phyloP scores from a whole-genome alignment of 2,113 vertebrate species.

The Podocnemis expansa region DNA sequence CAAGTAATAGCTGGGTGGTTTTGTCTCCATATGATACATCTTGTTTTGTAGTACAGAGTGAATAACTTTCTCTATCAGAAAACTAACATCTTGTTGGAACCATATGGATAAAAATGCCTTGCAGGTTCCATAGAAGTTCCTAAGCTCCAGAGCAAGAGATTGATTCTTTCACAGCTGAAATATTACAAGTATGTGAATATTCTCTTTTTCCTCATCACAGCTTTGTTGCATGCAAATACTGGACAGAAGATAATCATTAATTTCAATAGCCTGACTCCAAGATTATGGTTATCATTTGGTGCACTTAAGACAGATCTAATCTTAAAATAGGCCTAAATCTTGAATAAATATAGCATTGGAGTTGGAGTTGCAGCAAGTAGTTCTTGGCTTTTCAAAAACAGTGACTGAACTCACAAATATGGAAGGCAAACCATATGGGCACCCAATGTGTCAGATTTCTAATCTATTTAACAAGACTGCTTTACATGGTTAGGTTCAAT shows the following conservation, averaged over 20 bases:
- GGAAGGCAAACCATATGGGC: conserved; percentile 51
- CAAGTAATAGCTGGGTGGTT: not conserved
- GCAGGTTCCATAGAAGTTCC: not conserved
- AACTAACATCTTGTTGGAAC: not conserved
- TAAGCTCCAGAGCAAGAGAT: not conserved
- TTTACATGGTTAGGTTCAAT: conserved; percentile 69
- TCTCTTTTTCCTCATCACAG: not conserved
- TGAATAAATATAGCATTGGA: conserved; percentile 70
- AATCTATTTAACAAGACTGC: conserved; percentile 77
- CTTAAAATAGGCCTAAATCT: conserved; percentile 76
- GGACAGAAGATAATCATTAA: conserved; percentile 1
- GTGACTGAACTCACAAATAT: conserved; percentile 62
- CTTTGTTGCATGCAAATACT: not conserved
- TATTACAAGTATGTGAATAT: not conserved
- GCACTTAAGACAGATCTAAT: conserved; percentile 72
- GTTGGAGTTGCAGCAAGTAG: conserved; percentile 61
- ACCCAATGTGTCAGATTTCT: conserved; percentile 61
- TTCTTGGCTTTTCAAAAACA: conserved; percentile 64
- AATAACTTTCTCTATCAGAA: not conserved
- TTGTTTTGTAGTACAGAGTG: not conserved
- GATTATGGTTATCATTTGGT: conserved; percentile 40
- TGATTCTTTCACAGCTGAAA: not conserved
- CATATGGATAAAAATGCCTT: conserved; percentile 18
- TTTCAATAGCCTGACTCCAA: conserved; percentile 34
- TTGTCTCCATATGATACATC: fast-evolving